A percentile compares a stretch with the other conserved stretches of the same genome.
phyloP scores from a whole-genome alignment of 2,797 vertebrate genomes.

The Protonibea diacanthus region DNA sequence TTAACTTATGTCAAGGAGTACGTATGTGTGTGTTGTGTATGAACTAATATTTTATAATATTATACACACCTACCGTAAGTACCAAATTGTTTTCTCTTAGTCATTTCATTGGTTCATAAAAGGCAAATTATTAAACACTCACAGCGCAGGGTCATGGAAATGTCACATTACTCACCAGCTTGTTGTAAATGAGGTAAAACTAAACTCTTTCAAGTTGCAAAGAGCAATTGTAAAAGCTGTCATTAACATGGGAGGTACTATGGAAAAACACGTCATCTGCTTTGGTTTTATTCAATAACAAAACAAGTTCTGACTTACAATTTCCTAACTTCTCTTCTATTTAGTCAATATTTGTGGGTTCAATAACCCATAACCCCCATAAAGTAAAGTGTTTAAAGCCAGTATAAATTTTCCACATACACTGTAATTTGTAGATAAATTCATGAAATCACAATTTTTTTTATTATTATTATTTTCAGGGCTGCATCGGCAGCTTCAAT shows the following conservation, averaged over 20 bases:
- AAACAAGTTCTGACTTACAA: constrained; percentile 54
- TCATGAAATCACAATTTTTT: constrained; percentile 28
- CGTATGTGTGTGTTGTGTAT: constrained; percentile 17
- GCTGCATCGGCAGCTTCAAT: constrained; percentile 2
- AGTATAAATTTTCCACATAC: constrained; percentile 28
- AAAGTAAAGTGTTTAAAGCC: constrained; percentile 37
- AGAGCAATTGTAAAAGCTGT: constrained; percentile 57
- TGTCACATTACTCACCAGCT: constrained; percentile 73
- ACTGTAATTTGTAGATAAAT: constrained; percentile 48
- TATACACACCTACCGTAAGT: constrained; percentile 19
- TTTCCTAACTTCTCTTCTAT: constrained; percentile 51
- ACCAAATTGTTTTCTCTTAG: constrained; percentile 43
- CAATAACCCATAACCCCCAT: constrained; percentile 43
- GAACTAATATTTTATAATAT: constrained; percentile 19
- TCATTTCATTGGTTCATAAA: constrained; percentile 48
- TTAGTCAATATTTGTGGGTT: constrained; percentile 53
- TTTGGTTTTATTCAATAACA: constrained; percentile 58
- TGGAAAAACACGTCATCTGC: constrained; percentile 60
- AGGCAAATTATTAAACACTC: constrained; percentile 48
- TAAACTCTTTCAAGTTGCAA: constrained; percentile 56
- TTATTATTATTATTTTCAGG: background rate
- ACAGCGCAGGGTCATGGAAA: constrained; percentile 55
- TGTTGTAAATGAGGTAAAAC: constrained; percentile 62
- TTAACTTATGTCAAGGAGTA: constrained; percentile 29
- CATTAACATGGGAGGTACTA: constrained; percentile 60